A percentile compares a stretch with the other conserved stretches of the same genome.
phyloP scores from a whole-genome alignment of 1,140 invertebrate species.

The Drosophila tsacasi region DNA sequence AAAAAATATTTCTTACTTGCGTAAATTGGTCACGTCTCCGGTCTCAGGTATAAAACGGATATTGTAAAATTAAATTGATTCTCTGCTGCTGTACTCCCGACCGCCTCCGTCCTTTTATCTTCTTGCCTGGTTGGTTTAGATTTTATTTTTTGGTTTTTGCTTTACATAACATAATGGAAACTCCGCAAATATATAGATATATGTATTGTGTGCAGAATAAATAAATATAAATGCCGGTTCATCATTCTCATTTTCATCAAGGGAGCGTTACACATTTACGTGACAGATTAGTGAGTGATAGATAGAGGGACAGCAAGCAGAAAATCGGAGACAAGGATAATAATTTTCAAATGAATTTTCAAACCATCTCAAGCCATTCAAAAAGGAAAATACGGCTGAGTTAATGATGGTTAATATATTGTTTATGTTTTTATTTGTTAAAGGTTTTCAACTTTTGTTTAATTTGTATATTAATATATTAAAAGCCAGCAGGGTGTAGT shows the following conservation, averaged over 20 bases:
- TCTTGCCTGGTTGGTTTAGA: conserved; percentile 13
- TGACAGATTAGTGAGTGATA: conserved; percentile 72
- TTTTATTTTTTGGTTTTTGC: conserved; percentile 45
- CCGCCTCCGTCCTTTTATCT: conserved; percentile 1
- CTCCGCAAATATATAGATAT: conserved; percentile 55
- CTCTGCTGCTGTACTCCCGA: conserved; percentile 13
- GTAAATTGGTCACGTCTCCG: conserved; percentile 78
- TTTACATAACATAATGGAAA: conserved; percentile 64
- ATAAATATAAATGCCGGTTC: conserved; percentile 75
- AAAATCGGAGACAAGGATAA: conserved; percentile 26
- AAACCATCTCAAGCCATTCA: conserved; percentile 6
- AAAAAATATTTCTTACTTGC: conserved; percentile 75
- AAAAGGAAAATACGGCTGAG: no score
- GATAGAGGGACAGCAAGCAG: conserved; percentile 3
- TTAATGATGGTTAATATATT: background rate
- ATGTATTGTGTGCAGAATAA: conserved; percentile 67
- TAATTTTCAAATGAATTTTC: conserved; percentile 67
- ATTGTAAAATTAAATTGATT: conserved; percentile 83
- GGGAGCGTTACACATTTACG: conserved; percentile 73
- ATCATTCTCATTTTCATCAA: conserved; percentile 75
- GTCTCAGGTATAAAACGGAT: conserved; percentile 79
- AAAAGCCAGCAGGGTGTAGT: background rate
- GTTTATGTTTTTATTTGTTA: background rate
- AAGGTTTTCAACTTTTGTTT: background rate
- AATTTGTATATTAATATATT: background rate